A percentile compares a stretch with the other conserved stretches of the same genome.
These are phyloP conservation scores for Pecten maximus DNA, from an alignment of 2,888 invertebrate genomes.

Conservation along the genomic window DNA sequence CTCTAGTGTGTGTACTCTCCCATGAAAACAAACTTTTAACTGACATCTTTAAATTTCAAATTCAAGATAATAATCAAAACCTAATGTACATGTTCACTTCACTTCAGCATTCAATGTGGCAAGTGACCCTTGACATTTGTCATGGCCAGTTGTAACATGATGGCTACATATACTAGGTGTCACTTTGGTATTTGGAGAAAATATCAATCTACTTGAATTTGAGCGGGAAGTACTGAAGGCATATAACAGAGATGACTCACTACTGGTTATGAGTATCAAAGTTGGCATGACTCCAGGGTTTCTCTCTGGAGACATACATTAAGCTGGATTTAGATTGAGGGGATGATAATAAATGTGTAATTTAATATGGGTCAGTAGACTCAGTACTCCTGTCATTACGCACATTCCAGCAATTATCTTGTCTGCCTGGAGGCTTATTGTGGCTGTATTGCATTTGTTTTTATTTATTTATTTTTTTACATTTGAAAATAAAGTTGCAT, in stretches of 20 bases:
- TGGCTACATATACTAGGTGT: neutral
- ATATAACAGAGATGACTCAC: neutral
- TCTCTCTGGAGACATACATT: neutral
- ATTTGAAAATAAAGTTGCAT: no score
- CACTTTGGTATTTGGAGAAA: neutral
- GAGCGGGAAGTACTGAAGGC: constrained; percentile 14
- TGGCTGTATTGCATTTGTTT: no score
- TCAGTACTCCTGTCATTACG: neutral
- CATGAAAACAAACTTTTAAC: neutral
- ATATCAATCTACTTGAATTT: neutral
- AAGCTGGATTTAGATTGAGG: constrained; percentile 12
- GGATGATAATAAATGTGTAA: neutral
- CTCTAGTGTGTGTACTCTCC: neutral
- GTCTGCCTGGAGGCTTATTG: neutral
- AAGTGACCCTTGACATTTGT: neutral
- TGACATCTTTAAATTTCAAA: neutral
- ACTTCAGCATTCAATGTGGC: neutral
- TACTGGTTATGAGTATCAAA: neutral
- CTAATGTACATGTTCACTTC: no score
- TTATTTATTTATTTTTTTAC: no score
- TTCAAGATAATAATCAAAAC: neutral
- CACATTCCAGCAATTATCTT: neutral
- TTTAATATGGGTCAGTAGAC: neutral
- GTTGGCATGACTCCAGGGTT: constrained; percentile 33
- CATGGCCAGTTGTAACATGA: neutral